These are phyloP conservation scores for Brachyptera risi DNA, from an alignment of 2,888 invertebrate species.

Conservation along the genomic window DNA sequence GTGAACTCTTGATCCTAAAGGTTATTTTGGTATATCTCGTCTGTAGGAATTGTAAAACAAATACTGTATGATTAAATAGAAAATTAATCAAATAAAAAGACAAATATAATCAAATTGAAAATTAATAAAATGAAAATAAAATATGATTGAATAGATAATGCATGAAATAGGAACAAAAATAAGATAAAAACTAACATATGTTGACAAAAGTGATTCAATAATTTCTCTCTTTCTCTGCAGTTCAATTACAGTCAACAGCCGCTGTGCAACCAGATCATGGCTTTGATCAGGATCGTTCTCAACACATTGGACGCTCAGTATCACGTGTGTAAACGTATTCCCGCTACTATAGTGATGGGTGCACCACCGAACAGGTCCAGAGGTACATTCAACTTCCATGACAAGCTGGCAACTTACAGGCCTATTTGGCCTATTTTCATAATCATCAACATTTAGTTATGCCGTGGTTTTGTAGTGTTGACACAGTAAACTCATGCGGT, in stretches of 20 bases:
- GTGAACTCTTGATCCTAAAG: not conserved
- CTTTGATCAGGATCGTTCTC: slow-evolving; percentile 81
- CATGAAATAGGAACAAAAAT: too few relatives aligned
- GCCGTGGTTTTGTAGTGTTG: too few relatives aligned
- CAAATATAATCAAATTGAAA: not conserved
- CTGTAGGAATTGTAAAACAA: not conserved
- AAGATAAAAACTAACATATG: too few relatives aligned
- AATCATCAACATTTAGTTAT: too few relatives aligned
- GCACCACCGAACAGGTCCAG: slow-evolving; percentile 62
- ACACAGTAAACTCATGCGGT: too few relatives aligned
- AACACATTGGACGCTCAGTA: slow-evolving; percentile 89
- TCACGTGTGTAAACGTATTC: slow-evolving; percentile 84
- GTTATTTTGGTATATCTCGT: not conserved
- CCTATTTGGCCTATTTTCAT: too few relatives aligned
- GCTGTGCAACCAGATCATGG: slow-evolving; percentile 59
- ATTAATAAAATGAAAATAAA: too few relatives aligned
- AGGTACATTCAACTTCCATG: slow-evolving; percentile 51
- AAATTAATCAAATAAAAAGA: not conserved
- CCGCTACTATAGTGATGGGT: slow-evolving; percentile 73
- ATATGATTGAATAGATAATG: too few relatives aligned
- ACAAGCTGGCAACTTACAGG: too few relatives aligned
- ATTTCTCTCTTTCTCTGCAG: slow-evolving; percentile 37
- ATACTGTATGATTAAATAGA: not conserved
- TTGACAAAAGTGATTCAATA: too few relatives aligned
- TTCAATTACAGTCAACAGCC: slow-evolving; percentile 48